A percentile compares a stretch with the other conserved stretches of the same genome.
Conservation (phyloP, 1,140 invertebrate species). For the Listronotus oregonensis region DNA sequence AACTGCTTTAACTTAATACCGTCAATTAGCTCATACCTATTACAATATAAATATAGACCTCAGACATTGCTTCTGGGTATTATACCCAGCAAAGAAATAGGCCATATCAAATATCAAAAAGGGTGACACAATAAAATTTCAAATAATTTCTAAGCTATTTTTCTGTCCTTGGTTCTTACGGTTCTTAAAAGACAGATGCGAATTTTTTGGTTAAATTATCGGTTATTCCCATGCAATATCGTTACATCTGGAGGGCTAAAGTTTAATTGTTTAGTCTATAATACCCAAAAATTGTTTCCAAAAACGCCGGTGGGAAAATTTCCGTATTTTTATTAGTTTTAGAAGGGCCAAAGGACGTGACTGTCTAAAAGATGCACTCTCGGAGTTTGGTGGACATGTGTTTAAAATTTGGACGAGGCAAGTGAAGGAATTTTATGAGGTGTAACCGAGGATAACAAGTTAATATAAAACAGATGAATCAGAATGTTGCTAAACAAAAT, state of each 20-base stretch:
- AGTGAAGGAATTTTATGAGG: no score
- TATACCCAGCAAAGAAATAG: not conserved
- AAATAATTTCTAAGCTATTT: not conserved
- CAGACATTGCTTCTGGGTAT: no score
- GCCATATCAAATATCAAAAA: conserved; percentile 19
- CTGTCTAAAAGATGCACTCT: conserved; percentile 3
- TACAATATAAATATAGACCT: no score
- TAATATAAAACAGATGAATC: no score
- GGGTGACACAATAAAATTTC: conserved; percentile 10
- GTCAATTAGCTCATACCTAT: no score
- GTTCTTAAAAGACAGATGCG: conserved; percentile 20
- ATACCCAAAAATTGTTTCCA: conserved; percentile 13
- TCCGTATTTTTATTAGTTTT: conserved; percentile 17
- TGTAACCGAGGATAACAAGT: no score
- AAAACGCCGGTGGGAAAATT: conserved; percentile 14
- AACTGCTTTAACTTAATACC: no score
- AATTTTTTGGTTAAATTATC: conserved; percentile 24
- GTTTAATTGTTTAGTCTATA: conserved; percentile 16
- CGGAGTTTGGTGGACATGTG: conserved; percentile 12
- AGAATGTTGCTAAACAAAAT: no score
- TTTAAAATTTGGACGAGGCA: not conserved
- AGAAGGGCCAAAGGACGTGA: conserved; percentile 15
- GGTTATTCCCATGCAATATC: conserved; percentile 14
- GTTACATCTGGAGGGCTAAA: conserved; percentile 23
- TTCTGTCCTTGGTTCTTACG: not conserved